Base-by-base conservation (phyloP, 2,797 vertebrate genomes). In the Semotilus atromaculatus region DNA sequence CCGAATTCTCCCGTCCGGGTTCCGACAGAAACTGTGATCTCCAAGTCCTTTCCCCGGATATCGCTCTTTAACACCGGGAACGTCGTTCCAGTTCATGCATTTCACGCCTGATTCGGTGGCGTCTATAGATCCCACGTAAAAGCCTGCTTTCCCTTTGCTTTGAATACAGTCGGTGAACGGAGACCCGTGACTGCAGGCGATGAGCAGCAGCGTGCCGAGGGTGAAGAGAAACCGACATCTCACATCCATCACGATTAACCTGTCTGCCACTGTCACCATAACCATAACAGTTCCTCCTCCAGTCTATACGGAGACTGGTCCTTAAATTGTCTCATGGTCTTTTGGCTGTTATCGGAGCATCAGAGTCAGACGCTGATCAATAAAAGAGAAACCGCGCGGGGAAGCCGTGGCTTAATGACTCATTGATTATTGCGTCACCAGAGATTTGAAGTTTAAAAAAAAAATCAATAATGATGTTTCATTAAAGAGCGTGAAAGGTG, bases 1-100 rank as follows among this genome's bases (percentile, higher is more conserved):
- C 89, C 95, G 91, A 87, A 95, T 95, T 83, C 95, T 91, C 81
- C 95, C 93, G 90, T 96, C 96, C 9, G 96, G 96, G 87, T 96
- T 96, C 70, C 95, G 90, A 81, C 97, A 97, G 66, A 94, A 94
- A 86, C 96, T 96, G 93, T 97, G 97, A 14, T 95, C 93, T 10
- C 96, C 96, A 43, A 96, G 91, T 0, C 93, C 95, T 88, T 91
- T 94, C 0, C 92, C 94, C 75, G 94, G 91, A 58, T 95, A 91
- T 74, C 94, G 94, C 88, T 95, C 93, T 86, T 71, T 86, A 86
- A 96, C 94, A 13, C 94, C 91, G 74, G 93, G 55, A 78, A 95
- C 94, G 0, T 94, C 92, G 79, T 93, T 94, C 94, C 96, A 96
- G 91, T 95, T 95, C 91, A 96, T 93, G 89, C 96, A 96, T 85